Evolutionary conservation across 2,113 vertebrate genomes (phyloP).

Genomic region (Glaucomys volans): DNA sequence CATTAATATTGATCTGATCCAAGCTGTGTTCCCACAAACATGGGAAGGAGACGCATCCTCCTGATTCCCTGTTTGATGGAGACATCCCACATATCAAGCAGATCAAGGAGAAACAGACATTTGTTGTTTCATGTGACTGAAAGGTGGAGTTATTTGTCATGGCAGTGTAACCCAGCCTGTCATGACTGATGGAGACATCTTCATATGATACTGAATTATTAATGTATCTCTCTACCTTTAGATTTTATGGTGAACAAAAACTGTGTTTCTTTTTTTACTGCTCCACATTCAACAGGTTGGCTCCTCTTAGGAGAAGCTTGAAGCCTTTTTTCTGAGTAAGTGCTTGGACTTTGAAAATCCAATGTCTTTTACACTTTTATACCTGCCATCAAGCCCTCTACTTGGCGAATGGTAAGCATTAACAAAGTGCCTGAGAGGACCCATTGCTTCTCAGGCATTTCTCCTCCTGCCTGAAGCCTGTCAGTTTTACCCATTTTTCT

Average conservation of each 20-base stretch:
- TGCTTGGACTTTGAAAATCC: slow-evolving; percentile 9
- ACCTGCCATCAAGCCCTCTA: neutral
- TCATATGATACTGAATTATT: neutral
- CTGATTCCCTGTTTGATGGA: neutral
- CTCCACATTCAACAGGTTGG: neutral
- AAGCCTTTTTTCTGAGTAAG: slow-evolving; percentile 21
- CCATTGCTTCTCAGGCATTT: neutral
- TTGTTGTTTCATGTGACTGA: neutral
- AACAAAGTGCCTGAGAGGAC: neutral
- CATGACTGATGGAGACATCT: neutral
- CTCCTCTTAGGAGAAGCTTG: neutral
- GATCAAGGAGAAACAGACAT: neutral
- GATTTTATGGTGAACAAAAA: neutral
- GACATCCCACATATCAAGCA: neutral
- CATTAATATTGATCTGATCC: neutral
- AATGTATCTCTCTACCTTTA: neutral
- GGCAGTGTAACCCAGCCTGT: neutral
- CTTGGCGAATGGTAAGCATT: neutral
- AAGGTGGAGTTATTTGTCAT: neutral
- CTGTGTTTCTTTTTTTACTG: neutral
- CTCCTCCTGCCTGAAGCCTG: neutral
- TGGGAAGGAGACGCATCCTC: neutral
- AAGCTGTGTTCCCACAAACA: neutral
- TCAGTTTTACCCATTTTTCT: neutral
- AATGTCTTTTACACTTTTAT: neutral